Base-by-base conservation (phyloP, 1,140 invertebrate genomes). In the Lepeophtheirus salmonis region DNA sequence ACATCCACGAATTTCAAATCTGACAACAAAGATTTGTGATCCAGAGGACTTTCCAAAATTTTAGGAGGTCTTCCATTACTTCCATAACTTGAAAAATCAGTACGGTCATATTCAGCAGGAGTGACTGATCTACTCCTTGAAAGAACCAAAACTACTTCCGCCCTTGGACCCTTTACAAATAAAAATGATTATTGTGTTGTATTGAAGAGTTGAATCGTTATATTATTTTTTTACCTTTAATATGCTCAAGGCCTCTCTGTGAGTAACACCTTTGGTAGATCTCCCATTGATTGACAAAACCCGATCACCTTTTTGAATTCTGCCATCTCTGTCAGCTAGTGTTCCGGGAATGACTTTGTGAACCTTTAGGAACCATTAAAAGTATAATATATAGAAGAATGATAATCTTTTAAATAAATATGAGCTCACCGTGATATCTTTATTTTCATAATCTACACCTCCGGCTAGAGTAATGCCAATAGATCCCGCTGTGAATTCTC, bases 211-310 rank as follows among this genome's bases (percentile, higher is more conserved):
- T 52, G 50, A n/a, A 16, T 52, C 50, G 50, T 13, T 6, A 52
- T 52, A 6, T 52, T 52, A 16, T 16, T 10, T 52, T n/a, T n/a
- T 64, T 71, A 84, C 82, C 77, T 91, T 91, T 0, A 92, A 75
- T 62, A 90, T 80, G 63, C 82, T 78, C 56, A 89, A 77, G 61
- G 86, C 87, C 68, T 90, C 83, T 14, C 80, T 75, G 68, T 92
- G 87, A 22, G 83, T 86, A 17, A 89, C 71, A 55, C 83, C 84
- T 60, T 80, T 77, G 70, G 88, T 83, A 63, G 77, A 78, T 67
- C 79, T 78, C n/a, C 85, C 85, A 70, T 94, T 92, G 64, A 91
- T 89, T 30, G 86, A 88, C 30, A 88, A 72, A 12, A 94, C 82
- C 66, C 86, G 79, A 67, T 89, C 86, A 14, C 89, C 88, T 67